Evolutionary conservation across 1,140 invertebrate species (phyloP), one percentile per base, ranked within the genome.

Genomic region (Latrodectus geometricus): DNA sequence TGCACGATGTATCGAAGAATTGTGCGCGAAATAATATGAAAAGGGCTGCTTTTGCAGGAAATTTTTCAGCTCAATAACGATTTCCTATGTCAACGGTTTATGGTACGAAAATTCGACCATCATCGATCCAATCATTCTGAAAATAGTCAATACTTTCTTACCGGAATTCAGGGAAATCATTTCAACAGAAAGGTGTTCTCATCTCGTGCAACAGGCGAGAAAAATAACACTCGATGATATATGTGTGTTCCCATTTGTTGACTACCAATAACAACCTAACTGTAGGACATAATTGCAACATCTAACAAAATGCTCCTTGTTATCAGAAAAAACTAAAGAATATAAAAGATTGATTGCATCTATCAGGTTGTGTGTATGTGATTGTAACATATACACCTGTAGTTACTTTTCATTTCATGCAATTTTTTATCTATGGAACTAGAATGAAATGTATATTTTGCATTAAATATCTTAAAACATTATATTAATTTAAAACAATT

Each of bases 1-100:
- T 83, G 74, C 80, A 83, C 54, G 69, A 83, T 73, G 54, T 83
- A 83, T 83, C 70, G 80, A 70, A 83, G 35, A 83, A 83, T 83
- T 66, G 70, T 21, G 61, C 80, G 80, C 74, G 70, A 83, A 83
- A 83, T 83, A 83, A 74, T 49, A 49, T 23, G 21, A 14, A n/a
- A 20, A 11, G 52, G 21, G 20, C 4, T 50, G 54, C 48, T 66
- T 78, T 78, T 68, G 61, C 35, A 78, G 66, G n/a, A 61, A 77
- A 61, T 17, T 35, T n/a, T 61, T 61, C 54, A 61, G 17, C 23
- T 35, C 8, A 9, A n/a, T 81, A 81, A 81, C 79, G 79, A 81
- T 81, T 81, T 81, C 54, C 68, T 66, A 35, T 35, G 79, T 81
- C 79, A 81, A 81, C 49, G 49, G 23, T 17, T 20, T 74, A 74